Evolutionary conservation across 1,140 invertebrate species (phyloP), one percentile per base, ranked within the genome.

Genomic region (Ladona fulva): DNA sequence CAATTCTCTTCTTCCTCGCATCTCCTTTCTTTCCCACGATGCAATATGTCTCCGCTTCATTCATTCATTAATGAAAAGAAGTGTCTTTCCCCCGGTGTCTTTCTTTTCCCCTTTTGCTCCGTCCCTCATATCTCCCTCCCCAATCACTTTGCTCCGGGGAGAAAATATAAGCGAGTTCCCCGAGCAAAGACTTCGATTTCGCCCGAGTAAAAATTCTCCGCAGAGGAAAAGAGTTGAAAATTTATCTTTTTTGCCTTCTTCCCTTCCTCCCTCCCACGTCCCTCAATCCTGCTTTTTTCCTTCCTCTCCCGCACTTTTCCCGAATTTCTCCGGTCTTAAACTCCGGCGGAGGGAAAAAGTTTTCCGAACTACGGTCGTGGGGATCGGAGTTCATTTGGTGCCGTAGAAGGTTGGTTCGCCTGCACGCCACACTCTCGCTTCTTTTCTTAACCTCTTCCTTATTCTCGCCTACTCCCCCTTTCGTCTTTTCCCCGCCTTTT

Each of bases 1-100:
- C 29, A 22, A 66, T 12, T 66, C 3, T 66, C 52, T 66, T 22
- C n/a, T 22, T 66, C 52, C n/a, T 12, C 3, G 16, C 52, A 19
- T 66, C 52, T 66, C 52, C n/a, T 19, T 66, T 66, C 52, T 22
- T 22, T 12, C 52, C 52, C 52, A 19, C 52, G 14, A 12, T 66
- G 16, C 52, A 66, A 12, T 66, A 66, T 66, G 52, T 66, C n/a
- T 22, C n/a, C n/a, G 52, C 52, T 66, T 66, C 52, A 66, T 66
- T 52, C 44, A 52, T 52, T 66, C 52, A 66, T 66, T 66, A 66
- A 66, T 66, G 52, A 66, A 66, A 66, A 66, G 52, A 66, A 66
- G 52, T 66, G 52, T 66, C 52, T 66, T 19, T 52, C 44, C 10
- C 44, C 52, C 29, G 29, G 29, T 5, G 29, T 66, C 12, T 19